Conservation (phyloP, 2,888 invertebrate species). For the Drosophila neonasuta region DNA sequence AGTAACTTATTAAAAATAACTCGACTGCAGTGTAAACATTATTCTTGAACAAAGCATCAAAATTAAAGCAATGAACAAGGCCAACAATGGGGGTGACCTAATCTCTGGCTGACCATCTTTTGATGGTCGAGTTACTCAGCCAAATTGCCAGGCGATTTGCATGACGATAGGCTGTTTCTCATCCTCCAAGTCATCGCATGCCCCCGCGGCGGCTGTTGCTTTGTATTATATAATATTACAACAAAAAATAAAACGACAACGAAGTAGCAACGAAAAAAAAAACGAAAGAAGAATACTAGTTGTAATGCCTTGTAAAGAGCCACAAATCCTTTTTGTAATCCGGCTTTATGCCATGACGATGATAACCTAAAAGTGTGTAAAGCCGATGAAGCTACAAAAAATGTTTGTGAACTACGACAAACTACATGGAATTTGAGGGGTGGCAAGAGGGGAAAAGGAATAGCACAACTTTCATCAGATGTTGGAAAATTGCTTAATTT, state of each 20-base stretch:
- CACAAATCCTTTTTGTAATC: slow-evolving; percentile 71
- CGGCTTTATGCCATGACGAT: slow-evolving; percentile 61
- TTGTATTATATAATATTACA: slow-evolving; percentile 33
- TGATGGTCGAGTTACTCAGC: slow-evolving; percentile 59
- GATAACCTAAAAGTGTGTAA: slow-evolving; percentile 74
- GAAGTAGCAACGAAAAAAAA: slow-evolving; percentile 4
- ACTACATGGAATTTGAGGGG: slow-evolving; percentile 26
- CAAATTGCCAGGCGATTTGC: slow-evolving; percentile 60
- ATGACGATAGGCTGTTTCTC: slow-evolving; percentile 43
- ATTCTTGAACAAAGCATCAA: slow-evolving; percentile 58
- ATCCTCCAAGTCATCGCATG: slow-evolving; percentile 5
- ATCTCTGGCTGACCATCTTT: slow-evolving; percentile 62
- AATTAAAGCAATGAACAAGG: slow-evolving; percentile 41
- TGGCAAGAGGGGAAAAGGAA: background rate
- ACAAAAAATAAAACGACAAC: slow-evolving; percentile 11
- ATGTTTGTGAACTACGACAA: slow-evolving; percentile 58
- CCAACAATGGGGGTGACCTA: slow-evolving; percentile 52
- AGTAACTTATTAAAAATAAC: slow-evolving; percentile 67
- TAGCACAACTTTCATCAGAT: slow-evolving; percentile 37
- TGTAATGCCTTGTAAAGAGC: slow-evolving; percentile 64
- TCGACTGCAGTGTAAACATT: slow-evolving; percentile 57
- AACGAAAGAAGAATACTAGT: slow-evolving; percentile 35
- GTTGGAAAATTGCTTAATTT: slow-evolving; percentile 69
- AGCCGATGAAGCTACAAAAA: slow-evolving; percentile 58
- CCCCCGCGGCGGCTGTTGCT: slow-evolving; percentile 58